Conservation (phyloP, 1,140 invertebrate species). For the Cylas formicarius region DNA sequence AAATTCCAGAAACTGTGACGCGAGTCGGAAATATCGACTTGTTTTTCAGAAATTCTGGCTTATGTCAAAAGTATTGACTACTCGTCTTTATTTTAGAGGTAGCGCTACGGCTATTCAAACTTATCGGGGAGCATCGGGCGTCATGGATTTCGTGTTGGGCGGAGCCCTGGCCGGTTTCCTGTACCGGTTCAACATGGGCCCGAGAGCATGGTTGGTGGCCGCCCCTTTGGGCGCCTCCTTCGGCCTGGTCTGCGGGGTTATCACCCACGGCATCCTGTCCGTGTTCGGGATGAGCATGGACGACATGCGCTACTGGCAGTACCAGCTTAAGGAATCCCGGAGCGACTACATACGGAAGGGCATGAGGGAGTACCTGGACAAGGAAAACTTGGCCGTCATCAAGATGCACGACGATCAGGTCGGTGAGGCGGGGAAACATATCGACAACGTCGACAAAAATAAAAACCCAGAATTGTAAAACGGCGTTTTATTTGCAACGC, state of each 20-base stretch:
- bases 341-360: slow-evolving; percentile 36
- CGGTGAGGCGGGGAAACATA: slow-evolving; percentile 22
- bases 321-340: slow-evolving; percentile 42
- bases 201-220: slow-evolving; percentile 58
- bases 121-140: slow-evolving; percentile 56
- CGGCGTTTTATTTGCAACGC: no score
- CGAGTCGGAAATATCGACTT: no score
- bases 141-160: slow-evolving; percentile 57
- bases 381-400: slow-evolving; percentile 27
- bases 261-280: slow-evolving; percentile 44
- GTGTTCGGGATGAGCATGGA: slow-evolving; percentile 48
- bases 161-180: slow-evolving; percentile 54
- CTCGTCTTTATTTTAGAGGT: slow-evolving; percentile 43
- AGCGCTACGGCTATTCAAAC: slow-evolving; percentile 53
- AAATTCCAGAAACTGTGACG: slow-evolving; percentile 1
- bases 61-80: no score
- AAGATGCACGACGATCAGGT: slow-evolving; percentile 20
- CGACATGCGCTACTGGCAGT: slow-evolving; percentile 48
- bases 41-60: no score
- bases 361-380: slow-evolving; percentile 22
- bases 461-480: no score
- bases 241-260: slow-evolving; percentile 46
- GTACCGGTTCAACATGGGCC: slow-evolving; percentile 56
- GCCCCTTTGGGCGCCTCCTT: slow-evolving; percentile 43
- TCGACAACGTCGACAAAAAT: slow-evolving; percentile 26